Evolutionary conservation across 2,797 vertebrate species (phyloP), one percentile per base, ranked within the genome.

Genomic region (Channallabes apus): DNA sequence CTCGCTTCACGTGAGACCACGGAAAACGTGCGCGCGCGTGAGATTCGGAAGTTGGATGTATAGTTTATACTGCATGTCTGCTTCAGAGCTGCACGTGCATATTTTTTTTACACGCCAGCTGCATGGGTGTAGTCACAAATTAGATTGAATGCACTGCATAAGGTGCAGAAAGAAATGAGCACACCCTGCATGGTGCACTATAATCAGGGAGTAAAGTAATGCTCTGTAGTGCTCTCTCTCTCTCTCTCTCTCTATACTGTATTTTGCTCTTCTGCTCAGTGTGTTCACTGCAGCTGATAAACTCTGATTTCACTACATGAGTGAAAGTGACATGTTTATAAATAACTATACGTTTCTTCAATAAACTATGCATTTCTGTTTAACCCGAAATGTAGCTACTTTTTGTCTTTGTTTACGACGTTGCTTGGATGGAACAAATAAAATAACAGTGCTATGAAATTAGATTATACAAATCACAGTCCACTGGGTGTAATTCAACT

Each of bases 271-370:
- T 17, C 15, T 18, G 65, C 15, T 75, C 51, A 20, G 73, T 32
- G 15, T 58, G 22, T 14, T n/a, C 20, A 51, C 41, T 76, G 56
- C 4, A 41, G 15, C 58, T 24, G 29, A 75, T 29, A 56, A 11
- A 4, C 24, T 78, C 29, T 15, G 76, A 78, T 79, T 62, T 79
- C 20, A 61, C 20, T 78, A 22, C 58, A 38, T 38, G 12, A 38
- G 38, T 79, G 22, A 79, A 79, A 62, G 32, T 78, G 76, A n/a
- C 58, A 61, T 78, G 76, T 79, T 79, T 79, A 61, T 61, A 61
- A 61, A 78, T 61, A 24, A 38, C 76, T 78, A 61, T 78, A 41
- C 5, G 32, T 62, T 61, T 38, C 12, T 41, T 79, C 22, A n/a
- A 35, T 79, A 58, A 77, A 58, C 9, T 35, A 12, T 58, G 51